Percentiles rank a stretch among this genome's conserved stretches.
phyloP scores from a whole-genome alignment of 2,797 vertebrate species.

The Pseudotriccus pelzelni region DNA sequence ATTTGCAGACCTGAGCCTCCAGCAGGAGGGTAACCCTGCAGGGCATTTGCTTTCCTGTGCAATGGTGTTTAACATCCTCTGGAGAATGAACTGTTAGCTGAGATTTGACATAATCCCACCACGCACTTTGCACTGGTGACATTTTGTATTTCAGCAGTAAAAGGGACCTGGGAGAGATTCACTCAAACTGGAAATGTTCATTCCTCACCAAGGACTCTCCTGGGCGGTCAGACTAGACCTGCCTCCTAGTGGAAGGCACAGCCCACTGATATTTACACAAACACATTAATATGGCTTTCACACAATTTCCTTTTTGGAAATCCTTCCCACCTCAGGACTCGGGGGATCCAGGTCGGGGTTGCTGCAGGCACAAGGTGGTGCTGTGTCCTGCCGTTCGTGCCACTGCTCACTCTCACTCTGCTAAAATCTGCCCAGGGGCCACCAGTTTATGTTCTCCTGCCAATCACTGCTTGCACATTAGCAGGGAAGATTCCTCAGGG shows the following conservation, averaged over 20 bases:
- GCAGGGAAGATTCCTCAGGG: background rate
- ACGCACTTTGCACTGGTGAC: background rate
- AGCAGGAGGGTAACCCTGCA: background rate
- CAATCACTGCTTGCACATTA: background rate
- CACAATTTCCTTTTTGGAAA: background rate
- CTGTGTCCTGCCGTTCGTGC: constrained; percentile 30
- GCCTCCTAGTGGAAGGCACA: background rate
- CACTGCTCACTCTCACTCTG: background rate
- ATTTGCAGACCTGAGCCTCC: background rate
- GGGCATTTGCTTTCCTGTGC: background rate
- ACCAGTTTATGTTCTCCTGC: background rate
- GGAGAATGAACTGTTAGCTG: background rate
- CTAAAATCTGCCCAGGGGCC: background rate
- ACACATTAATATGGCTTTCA: background rate
- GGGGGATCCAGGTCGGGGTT: background rate
- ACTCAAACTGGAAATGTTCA: background rate
- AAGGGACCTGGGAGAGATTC: background rate
- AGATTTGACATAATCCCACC: background rate
- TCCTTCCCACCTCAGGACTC: background rate
- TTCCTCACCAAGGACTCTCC: background rate
- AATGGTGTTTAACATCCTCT: background rate
- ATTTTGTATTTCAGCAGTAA: background rate
- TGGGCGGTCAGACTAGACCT: background rate
- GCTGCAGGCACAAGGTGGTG: constrained; percentile 46
- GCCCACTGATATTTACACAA: background rate